Conservation (phyloP, 2,113 vertebrate genomes). For the Collichthys lucidus region DNA sequence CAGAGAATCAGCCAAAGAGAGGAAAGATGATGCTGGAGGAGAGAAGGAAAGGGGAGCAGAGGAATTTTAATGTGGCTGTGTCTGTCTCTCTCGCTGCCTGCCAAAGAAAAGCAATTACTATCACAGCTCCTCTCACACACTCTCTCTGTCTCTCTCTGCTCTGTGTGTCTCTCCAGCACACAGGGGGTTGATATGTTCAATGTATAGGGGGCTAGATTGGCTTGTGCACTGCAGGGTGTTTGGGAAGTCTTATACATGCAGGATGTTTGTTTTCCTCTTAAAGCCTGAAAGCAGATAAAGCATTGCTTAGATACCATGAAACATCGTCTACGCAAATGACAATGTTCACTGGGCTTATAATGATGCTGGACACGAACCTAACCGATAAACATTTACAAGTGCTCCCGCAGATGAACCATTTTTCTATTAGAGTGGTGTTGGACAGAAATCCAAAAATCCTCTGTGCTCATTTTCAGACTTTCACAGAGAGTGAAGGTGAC, state of each 20-base stretch:
- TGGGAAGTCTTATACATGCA: conserved; percentile 19
- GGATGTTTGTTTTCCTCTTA: conserved; percentile 13
- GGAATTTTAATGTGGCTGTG: conserved; percentile 81
- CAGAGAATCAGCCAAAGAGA: conserved; percentile 71
- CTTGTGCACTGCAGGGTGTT: conserved; percentile 39
- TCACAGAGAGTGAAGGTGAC: conserved; percentile 44
- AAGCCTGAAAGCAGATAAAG: conserved; percentile 26
- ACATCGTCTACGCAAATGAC: not conserved
- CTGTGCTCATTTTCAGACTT: conserved; percentile 9
- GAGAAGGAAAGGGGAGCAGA: conserved; percentile 70
- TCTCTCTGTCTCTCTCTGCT: not conserved
- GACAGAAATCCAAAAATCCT: not conserved
- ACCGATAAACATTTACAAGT: not conserved
- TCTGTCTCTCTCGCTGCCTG: conserved; percentile 73
- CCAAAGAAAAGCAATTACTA: conserved; percentile 81
- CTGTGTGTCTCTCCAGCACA: conserved; percentile 36
- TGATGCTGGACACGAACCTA: not conserved
- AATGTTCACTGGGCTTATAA: not conserved
- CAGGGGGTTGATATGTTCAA: conserved; percentile 48
- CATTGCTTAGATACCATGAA: conserved; percentile 20
- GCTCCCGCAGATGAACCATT: not conserved
- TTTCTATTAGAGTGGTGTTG: not conserved
- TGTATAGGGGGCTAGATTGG: conserved; percentile 43
- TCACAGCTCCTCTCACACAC: conserved; percentile 55
- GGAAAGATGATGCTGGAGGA: conserved; percentile 69